Percentiles rank a stretch among this genome's conserved stretches.
Evolutionary conservation across 2,113 vertebrate species (phyloP).

Genomic region (Alosa alosa): DNA sequence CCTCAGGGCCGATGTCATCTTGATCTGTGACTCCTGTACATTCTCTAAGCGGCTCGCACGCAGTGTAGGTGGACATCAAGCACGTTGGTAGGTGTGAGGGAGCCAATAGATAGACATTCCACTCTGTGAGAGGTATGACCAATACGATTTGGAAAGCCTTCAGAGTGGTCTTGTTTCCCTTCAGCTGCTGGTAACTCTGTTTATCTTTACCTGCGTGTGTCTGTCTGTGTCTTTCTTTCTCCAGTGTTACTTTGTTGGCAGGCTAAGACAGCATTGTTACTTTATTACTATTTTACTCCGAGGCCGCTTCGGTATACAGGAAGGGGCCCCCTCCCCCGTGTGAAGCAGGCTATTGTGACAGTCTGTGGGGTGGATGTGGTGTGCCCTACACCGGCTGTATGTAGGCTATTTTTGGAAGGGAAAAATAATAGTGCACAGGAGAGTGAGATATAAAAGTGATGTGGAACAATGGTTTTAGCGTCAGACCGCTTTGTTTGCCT

Average conservation of each 20-base stretch:
- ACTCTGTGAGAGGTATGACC: conserved; percentile 3
- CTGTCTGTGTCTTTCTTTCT: not conserved
- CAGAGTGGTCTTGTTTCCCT: not conserved
- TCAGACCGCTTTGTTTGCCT: conserved; percentile 34
- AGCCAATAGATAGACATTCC: not conserved
- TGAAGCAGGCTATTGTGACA: conserved; percentile 63
- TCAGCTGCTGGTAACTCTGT: not conserved
- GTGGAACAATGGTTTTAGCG: conserved; percentile 51
- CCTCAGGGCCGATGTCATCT: not conserved
- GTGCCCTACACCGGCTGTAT: conserved; percentile 45
- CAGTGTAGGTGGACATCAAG: not conserved
- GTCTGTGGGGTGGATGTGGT: conserved; percentile 54
- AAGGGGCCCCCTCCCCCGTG: conserved; percentile 59
- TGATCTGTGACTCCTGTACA: not conserved
- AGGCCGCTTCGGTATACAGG: conserved; percentile 55
- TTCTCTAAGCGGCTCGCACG: not conserved
- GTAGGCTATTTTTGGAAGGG: conserved; percentile 65
- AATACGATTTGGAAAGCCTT: not conserved
- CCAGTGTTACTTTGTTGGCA: not conserved
- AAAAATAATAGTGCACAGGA: conserved; percentile 56
- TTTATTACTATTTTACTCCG: conserved; percentile 45
- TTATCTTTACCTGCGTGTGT: not conserved
- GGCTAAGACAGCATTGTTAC: conserved; percentile 30
- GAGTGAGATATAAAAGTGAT: conserved; percentile 37
- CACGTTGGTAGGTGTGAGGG: not conserved